Base-by-base conservation (phyloP, 2,888 invertebrate species). In the Auanema freiburgensis region DNA sequence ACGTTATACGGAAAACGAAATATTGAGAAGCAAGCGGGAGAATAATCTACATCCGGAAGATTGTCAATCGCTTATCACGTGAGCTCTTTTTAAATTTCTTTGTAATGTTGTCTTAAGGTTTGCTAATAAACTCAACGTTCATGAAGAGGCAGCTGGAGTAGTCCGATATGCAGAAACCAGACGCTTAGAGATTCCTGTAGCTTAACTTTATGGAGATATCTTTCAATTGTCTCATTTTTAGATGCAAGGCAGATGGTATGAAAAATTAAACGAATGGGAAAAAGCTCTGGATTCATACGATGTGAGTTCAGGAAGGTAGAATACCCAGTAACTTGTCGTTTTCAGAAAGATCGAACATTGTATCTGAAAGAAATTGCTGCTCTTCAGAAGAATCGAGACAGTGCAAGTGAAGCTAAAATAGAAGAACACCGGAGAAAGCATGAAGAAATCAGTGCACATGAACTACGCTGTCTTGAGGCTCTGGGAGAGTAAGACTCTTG, bases 191-290 rank as follows among this genome's bases (percentile, higher is more conserved):
- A 16, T 18, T 46, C 46, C 16, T 46, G 46, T 46, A 21, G 46
- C 10, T 16, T 46, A 12, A 5, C 33, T 33, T 33, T 33, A 5
- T 8, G 8, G 4, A 33, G 8, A 33, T n/a, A n/a, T n/a, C 33
- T 46, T 8, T 52, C 3, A n/a, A 52, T 52, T 4, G 25, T n/a
- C 6, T 55, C 41, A 11, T 55, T 33, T 63, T 42, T 49, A 57
- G 74, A 84, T 86, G 49, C 84, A 92, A 85, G 93, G 96, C 53
- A 88, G 93, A 8, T 98, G 98, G 98, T 96, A 96, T 84, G 98
- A 98, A 84, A 97, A 98, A 85, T 87, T 98, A 1, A 96, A 98
- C 85, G 94, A 96, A 84, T 99, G 97, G 97, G 94, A 96, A 79
- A 92, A 92, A 83, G 98, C 98, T 0, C 86, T 96, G 49, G 89